phyloP scores from a whole-genome alignment of 2,797 vertebrate genomes.

The Ctenosaura bakeri region DNA sequence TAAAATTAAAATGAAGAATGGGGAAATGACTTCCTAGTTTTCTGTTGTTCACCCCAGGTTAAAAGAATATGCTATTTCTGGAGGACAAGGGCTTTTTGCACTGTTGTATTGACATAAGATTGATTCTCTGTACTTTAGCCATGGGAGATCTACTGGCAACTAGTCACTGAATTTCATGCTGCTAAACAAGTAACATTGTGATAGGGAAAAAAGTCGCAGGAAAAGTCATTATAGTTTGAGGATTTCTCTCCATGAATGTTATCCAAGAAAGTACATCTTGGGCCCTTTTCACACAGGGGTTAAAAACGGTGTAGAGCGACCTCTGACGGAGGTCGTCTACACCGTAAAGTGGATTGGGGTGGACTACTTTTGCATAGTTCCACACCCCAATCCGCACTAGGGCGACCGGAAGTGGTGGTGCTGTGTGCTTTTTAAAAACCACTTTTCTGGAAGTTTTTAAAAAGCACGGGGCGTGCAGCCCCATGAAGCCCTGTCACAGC shows the following conservation, averaged over 20 bases:
- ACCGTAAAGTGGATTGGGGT: too few species aligned
- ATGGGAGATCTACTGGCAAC: slow-evolving; percentile 42
- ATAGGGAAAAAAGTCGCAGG: not conserved
- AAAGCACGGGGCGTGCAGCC: too few species aligned
- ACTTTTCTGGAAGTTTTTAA: too few species aligned
- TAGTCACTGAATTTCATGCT: slow-evolving; percentile 43
- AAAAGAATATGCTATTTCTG: slow-evolving; percentile 46
- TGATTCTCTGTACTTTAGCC: slow-evolving; percentile 33
- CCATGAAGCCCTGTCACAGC: too few species aligned
- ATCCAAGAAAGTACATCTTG: not conserved
- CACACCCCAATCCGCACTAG: too few species aligned
- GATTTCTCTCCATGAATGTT: not conserved
- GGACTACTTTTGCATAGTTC: too few species aligned
- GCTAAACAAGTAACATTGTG: slow-evolving; percentile 37
- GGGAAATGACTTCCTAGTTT: not conserved
- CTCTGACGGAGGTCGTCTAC: too few species aligned
- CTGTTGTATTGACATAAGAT: slow-evolving; percentile 42
- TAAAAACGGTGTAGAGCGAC: too few species aligned
- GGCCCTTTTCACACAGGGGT: too few species aligned
- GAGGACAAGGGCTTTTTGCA: slow-evolving; percentile 14
- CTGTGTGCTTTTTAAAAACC: too few species aligned
- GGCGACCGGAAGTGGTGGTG: too few species aligned
- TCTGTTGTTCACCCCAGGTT: slow-evolving; percentile 40
- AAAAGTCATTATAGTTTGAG: not conserved
- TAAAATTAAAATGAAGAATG: too few species aligned